Evolutionary conservation across 2,888 invertebrate genomes (phyloP).

Genomic region (Ormyrus nitidulus): DNA sequence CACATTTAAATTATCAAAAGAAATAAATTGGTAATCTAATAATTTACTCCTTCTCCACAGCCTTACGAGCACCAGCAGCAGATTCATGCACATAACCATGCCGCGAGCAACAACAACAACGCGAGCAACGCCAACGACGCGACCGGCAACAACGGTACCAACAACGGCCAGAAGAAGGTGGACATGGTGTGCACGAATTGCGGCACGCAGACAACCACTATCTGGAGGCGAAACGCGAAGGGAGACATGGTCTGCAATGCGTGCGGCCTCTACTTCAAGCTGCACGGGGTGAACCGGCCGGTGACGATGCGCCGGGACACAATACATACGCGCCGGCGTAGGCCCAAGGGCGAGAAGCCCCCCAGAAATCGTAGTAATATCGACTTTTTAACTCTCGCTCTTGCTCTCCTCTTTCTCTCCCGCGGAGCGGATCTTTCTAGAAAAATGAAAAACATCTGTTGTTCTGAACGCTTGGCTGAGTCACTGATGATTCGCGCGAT

Average conservation of each 20-base stretch:
- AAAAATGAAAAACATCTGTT: background rate
- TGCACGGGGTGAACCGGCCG: slow-evolving; percentile 95
- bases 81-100: background rate
- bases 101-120: background rate
- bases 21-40: too few relatives aligned
- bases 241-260: slow-evolving; percentile 99
- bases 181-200: slow-evolving; percentile 97
- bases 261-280: slow-evolving; percentile 97
- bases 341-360: slow-evolving; percentile 84
- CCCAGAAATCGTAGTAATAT: slow-evolving; percentile 72
- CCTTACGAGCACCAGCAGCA: slow-evolving; percentile 30
- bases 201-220: slow-evolving; percentile 96
- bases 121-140: slow-evolving; percentile 55
- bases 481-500: too few relatives aligned
- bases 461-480: too few relatives aligned
- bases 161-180: slow-evolving; percentile 74
- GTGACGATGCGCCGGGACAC: slow-evolving; percentile 97
- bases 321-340: slow-evolving; percentile 93
- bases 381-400: background rate
- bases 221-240: slow-evolving; percentile 96
- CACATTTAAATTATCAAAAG: too few relatives aligned
- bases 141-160: slow-evolving; percentile 37
- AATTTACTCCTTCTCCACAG: background rate
- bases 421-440: too few relatives aligned
- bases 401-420: too few relatives aligned